phyloP scores from a whole-genome alignment of 2,888 invertebrate species.

The Biston stratarius region DNA sequence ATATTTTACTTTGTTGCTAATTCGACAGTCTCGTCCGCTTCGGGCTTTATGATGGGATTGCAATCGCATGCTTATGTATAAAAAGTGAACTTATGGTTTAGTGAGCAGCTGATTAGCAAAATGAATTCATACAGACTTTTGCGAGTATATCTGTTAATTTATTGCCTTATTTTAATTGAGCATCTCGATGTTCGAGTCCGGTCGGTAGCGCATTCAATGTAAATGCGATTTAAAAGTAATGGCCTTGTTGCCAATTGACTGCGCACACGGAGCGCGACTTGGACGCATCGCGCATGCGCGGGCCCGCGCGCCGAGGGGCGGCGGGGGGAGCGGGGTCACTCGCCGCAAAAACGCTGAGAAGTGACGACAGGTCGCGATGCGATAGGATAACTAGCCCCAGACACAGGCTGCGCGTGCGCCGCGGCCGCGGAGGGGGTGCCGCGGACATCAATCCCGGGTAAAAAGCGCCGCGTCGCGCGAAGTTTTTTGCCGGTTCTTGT shows the following conservation, averaged over 20 bases:
- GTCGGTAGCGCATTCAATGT: slow-evolving; percentile 78
- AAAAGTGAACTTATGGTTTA: slow-evolving; percentile 31
- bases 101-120: slow-evolving; percentile 34
- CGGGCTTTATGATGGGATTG: slow-evolving; percentile 15
- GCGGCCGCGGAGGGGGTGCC: slow-evolving; percentile 8
- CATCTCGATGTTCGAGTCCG: slow-evolving; percentile 56
- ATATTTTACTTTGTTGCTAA: background rate
- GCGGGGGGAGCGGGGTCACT: slow-evolving; percentile 42
- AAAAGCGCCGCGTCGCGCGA: slow-evolving; percentile 68
- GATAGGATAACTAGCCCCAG: slow-evolving; percentile 47
- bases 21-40: background rate
- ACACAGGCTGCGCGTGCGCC: slow-evolving; percentile 32
- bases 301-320: background rate
- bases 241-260: slow-evolving; percentile 69
- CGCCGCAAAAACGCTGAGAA: slow-evolving; percentile 40
- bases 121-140: slow-evolving; percentile 40
- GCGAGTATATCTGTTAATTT: slow-evolving; percentile 70
- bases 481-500: slow-evolving; percentile 80
- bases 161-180: slow-evolving; percentile 81
- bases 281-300: slow-evolving; percentile 22
- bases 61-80: background rate
- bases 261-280: slow-evolving; percentile 39
- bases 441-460: slow-evolving; percentile 73
- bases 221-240: slow-evolving; percentile 76
- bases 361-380: slow-evolving; percentile 39